Percentiles rank a stretch among this genome's conserved stretches.
Evolutionary conservation across 30 jellyfish, hydroid and myxozoan genomes (phyloP).

Genomic region (Aurelia aurita): DNA sequence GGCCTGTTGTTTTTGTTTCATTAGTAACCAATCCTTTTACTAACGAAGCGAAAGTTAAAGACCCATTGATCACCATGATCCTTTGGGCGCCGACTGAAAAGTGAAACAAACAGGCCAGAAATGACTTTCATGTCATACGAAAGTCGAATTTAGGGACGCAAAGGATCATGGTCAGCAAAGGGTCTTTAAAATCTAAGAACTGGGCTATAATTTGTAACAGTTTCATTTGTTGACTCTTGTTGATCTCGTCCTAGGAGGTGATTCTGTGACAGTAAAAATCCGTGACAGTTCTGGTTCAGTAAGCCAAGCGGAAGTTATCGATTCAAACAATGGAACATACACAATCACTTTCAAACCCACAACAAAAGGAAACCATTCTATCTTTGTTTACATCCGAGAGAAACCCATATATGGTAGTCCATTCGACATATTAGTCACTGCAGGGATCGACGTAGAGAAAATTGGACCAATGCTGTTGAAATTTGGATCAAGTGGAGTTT

Average conservation of each 20-base stretch:
- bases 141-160: too few relatives aligned
- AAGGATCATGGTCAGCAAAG: too few relatives aligned
- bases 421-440: slow-evolving; percentile 81
- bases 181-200: too few relatives aligned
- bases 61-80: too few relatives aligned
- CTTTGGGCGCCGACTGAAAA: too few relatives aligned
- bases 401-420: slow-evolving; percentile 89
- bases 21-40: too few relatives aligned
- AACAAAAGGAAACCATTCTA: slow-evolving; percentile 70
- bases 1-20: too few relatives aligned
- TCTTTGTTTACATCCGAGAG: slow-evolving; percentile 78
- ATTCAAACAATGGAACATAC: slow-evolving; percentile 81
- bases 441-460: slow-evolving; percentile 88
- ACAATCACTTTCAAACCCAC: slow-evolving; percentile 75
- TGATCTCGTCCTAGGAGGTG: slow-evolving; percentile 81
- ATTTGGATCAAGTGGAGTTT: slow-evolving; percentile 87
- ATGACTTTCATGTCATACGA: too few relatives aligned
- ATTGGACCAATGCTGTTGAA: slow-evolving; percentile 92
- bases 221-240: not conserved
- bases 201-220: too few relatives aligned
- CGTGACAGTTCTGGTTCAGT: slow-evolving; percentile 68
- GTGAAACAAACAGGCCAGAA: too few relatives aligned
- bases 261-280: slow-evolving; percentile 73
- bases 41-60: too few relatives aligned
- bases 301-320: slow-evolving; percentile 79